These are phyloP conservation scores for Pogona vitticeps DNA, from an alignment of 2,113 vertebrate species.

Conservation along the genomic window DNA sequence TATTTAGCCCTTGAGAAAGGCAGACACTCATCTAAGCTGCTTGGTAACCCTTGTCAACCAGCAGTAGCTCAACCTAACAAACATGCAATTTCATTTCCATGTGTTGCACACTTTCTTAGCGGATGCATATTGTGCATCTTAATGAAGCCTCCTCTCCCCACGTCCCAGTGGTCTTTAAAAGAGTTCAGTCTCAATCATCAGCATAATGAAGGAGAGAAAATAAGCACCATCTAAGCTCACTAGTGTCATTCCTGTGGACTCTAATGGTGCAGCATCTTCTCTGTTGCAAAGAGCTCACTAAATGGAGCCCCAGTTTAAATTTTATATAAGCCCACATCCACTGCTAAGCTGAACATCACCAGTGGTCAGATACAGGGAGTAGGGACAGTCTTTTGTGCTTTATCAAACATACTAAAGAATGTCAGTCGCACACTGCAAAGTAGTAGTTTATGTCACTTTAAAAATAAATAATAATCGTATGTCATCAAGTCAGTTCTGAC, in stretches of 20 bases:
- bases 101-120: neutral
- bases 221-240: conserved; percentile 22
- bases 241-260: neutral
- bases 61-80: neutral
- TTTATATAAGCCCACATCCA: neutral
- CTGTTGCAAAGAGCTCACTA: neutral
- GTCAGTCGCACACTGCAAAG: neutral
- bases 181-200: conserved; percentile 26
- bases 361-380: neutral
- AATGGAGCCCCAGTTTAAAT: neutral
- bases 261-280: neutral
- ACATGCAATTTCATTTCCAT: neutral
- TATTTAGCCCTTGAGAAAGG: conserved; percentile 24
- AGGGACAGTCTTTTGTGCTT: neutral
- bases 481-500: too few species aligned
- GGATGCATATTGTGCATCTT: conserved; percentile 18
- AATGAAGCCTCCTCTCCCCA: conserved; percentile 17
- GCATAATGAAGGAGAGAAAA: conserved; percentile 32
- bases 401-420: neutral
- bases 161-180: conserved; percentile 30
- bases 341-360: neutral
- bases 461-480: neutral
- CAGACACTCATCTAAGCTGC: neutral
- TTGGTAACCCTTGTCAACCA: conserved; percentile 1
- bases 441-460: neutral